A percentile compares a stretch with the other conserved stretches of the same genome.
phyloP scores from a whole-genome alignment of 37 sponge, comb jelly and placozoan species.

The Halichondria panicea region DNA sequence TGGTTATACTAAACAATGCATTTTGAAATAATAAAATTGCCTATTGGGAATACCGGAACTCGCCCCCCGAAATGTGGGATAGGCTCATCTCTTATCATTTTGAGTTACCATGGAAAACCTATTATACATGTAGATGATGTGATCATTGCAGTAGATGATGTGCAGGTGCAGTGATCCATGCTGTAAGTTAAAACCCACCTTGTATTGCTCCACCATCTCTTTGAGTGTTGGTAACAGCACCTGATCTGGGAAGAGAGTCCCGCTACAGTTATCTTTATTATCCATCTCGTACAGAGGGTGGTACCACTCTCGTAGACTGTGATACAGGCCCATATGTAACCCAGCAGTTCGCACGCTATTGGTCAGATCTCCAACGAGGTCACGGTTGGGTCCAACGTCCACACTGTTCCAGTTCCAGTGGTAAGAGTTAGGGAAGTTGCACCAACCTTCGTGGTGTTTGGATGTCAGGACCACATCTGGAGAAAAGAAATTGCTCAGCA shows the following conservation, averaged over 20 bases:
- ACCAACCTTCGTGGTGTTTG: slow-evolving; percentile 89
- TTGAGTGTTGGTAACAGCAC: slow-evolving; percentile 68
- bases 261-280: slow-evolving; percentile 52
- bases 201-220: slow-evolving; percentile 54
- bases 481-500: background rate
- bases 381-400: slow-evolving; percentile 68
- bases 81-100: too few relatives aligned
- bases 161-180: too few relatives aligned
- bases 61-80: too few relatives aligned
- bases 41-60: too few relatives aligned
- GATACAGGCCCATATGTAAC: slow-evolving; percentile 76
- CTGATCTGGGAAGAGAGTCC: slow-evolving; percentile 62
- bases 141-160: too few relatives aligned
- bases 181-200: slow-evolving; percentile 22
- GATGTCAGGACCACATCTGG: slow-evolving; percentile 79
- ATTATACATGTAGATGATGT: too few relatives aligned
- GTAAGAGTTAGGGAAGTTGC: slow-evolving; percentile 65
- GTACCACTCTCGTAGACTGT: slow-evolving; percentile 86
- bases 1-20: too few relatives aligned
- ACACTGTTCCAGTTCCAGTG: slow-evolving; percentile 89
- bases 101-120: too few relatives aligned
- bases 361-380: slow-evolving; percentile 69
- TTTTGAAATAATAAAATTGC: too few relatives aligned
- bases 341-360: slow-evolving; percentile 62
- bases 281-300: slow-evolving; percentile 76